phyloP scores from a whole-genome alignment of 2,888 invertebrate genomes.

The Athalia circularis region DNA sequence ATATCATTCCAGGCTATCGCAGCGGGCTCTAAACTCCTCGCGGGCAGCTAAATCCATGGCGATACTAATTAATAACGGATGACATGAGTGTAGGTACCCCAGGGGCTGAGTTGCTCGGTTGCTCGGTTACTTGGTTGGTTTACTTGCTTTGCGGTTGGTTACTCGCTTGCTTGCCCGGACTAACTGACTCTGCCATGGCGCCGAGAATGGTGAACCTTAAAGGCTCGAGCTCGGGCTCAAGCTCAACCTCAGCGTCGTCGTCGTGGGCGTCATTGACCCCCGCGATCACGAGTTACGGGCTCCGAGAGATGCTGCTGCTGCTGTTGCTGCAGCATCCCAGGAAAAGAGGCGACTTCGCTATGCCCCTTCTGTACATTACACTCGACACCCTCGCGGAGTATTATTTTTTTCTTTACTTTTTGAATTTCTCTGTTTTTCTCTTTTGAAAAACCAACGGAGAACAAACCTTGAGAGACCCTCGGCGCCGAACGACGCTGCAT shows the following conservation, averaged over 20 bases:
- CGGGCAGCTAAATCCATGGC: conserved; percentile 24
- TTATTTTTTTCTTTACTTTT: too few relatives aligned
- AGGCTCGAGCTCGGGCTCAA: too few relatives aligned
- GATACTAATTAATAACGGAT: conserved; percentile 51
- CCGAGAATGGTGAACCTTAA: conserved; percentile 31
- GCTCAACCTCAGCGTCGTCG: conserved; percentile 37
- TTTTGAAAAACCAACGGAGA: too few relatives aligned
- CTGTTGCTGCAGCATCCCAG: background rate
- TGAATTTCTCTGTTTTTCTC: too few relatives aligned
- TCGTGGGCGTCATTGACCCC: conserved; percentile 53
- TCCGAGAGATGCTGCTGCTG: background rate
- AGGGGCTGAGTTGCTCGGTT: conserved; percentile 15
- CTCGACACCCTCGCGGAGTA: background rate
- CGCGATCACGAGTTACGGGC: conserved; percentile 42
- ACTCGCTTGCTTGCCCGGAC: too few relatives aligned
- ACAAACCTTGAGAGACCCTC: too few relatives aligned
- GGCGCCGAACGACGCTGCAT: too few relatives aligned
- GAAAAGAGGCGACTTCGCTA: conserved; percentile 4
- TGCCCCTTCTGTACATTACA: background rate
- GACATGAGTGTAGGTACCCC: conserved; percentile 31
- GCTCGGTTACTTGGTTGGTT: too few relatives aligned
- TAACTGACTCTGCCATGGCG: background rate
- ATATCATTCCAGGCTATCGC: background rate
- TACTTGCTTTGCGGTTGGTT: too few relatives aligned
- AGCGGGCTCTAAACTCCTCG: background rate